Conservation (phyloP, 2,113 vertebrate genomes). For the Sander vitreus region DNA sequence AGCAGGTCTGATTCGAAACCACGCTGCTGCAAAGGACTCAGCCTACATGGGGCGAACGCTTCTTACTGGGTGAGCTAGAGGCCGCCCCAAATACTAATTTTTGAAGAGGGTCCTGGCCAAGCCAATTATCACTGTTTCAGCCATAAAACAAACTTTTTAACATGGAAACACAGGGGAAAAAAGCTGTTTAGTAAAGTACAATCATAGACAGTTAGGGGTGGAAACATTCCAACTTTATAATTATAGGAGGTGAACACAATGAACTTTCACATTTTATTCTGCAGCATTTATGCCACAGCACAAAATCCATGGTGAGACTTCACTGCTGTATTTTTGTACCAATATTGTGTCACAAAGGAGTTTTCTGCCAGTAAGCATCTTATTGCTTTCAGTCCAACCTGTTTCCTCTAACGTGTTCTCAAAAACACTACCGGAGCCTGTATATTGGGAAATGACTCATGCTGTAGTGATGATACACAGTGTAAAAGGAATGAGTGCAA, state of each 20-base stretch:
- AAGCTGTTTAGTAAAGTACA: not conserved
- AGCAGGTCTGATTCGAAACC: too few relatives aligned
- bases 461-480: not conserved
- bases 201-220: not conserved
- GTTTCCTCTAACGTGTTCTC: constrained; percentile 5
- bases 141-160: too few relatives aligned
- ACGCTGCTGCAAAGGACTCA: too few relatives aligned
- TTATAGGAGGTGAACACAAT: not conserved
- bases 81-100: too few relatives aligned
- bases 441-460: constrained; percentile 4
- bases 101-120: too few relatives aligned
- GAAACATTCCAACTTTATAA: not conserved
- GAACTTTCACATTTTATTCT: not conserved
- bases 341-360: not conserved
- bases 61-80: too few relatives aligned
- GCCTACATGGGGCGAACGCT: too few relatives aligned
- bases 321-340: not conserved
- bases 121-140: too few relatives aligned
- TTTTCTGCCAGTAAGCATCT: not conserved
- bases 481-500: not conserved
- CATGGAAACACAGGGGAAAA: not conserved
- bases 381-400: not conserved
- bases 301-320: not conserved
- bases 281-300: not conserved
- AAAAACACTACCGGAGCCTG: not conserved